Evolutionary conservation across 2,797 vertebrate species (phyloP).

Genomic region (Rhodeus uyekii): DNA sequence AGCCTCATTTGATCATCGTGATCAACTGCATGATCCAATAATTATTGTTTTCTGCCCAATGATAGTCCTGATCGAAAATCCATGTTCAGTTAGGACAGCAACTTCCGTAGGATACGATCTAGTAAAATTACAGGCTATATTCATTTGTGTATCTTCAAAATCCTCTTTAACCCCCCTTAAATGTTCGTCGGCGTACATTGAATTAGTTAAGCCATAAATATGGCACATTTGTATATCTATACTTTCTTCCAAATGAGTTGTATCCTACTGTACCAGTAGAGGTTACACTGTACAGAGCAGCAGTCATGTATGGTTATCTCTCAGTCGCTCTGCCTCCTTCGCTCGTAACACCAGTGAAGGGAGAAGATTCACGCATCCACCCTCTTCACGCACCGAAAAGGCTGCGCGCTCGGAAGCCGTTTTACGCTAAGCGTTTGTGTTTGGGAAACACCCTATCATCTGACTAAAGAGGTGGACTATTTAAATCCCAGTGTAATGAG

Average conservation of each 20-base stretch:
- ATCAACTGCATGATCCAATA: neutral
- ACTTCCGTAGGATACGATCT: too few species aligned
- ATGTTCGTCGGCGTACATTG: neutral
- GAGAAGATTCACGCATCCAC: slow-evolving; percentile 65
- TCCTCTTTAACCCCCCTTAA: neutral
- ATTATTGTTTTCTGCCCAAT: too few species aligned
- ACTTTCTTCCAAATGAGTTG: slow-evolving; percentile 23
- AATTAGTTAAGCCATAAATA: slow-evolving; percentile 60
- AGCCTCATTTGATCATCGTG: neutral
- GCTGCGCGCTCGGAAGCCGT: slow-evolving; percentile 31
- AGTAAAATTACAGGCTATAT: neutral
- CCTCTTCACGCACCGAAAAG: slow-evolving; percentile 36
- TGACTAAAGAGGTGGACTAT: neutral
- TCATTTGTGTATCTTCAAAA: neutral
- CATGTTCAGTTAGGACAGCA: neutral
- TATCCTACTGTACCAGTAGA: slow-evolving; percentile 50
- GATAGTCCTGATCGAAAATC: neutral
- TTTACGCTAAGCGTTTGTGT: neutral
- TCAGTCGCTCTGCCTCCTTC: slow-evolving; percentile 50
- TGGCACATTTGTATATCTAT: slow-evolving; percentile 26
- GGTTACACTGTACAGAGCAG: slow-evolving; percentile 54
- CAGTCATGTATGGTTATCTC: slow-evolving; percentile 74
- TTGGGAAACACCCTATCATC: neutral
- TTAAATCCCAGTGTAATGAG: slow-evolving; percentile 35
- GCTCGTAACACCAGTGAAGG: slow-evolving; percentile 67